phyloP scores from a whole-genome alignment of 2,797 vertebrate genomes.

The Melanotaenia pygmaea region DNA sequence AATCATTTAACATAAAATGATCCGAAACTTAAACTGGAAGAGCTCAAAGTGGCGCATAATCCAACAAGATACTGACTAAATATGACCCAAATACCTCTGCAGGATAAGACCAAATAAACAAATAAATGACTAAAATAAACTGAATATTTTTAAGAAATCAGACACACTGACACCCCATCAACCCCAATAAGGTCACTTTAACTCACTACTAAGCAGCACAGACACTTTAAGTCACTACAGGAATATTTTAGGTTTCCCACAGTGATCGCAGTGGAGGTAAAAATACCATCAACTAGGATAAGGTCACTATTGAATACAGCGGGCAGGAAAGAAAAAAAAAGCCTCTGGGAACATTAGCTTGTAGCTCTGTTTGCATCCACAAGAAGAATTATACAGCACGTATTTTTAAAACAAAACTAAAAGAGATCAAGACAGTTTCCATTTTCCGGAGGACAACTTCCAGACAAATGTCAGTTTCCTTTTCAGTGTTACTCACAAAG shows the following conservation, averaged over 20 bases:
- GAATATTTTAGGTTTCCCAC: conserved; percentile 52
- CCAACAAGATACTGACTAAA: background rate
- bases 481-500: conserved; percentile 72
- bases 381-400: background rate
- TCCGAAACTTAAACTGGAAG: background rate
- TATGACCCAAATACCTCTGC: background rate
- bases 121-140: background rate
- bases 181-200: conserved; percentile 34
- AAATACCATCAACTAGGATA: conserved; percentile 65
- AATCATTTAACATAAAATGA: background rate
- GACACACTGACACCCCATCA: background rate
- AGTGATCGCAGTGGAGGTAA: conserved; percentile 46
- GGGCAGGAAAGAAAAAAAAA: background rate
- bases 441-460: conserved; percentile 34
- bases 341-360: background rate
- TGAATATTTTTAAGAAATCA: background rate
- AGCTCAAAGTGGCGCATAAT: background rate
- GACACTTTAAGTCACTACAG: conserved; percentile 37
- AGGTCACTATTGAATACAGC: conserved; percentile 59
- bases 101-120: background rate
- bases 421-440: background rate
- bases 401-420: background rate
- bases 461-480: conserved; percentile 11
- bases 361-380: background rate
- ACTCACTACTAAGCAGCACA: conserved; percentile 3